Evolutionary conservation across 2,113 vertebrate genomes (phyloP), one percentile per base, ranked within the genome.

Genomic region (Dipodomys merriami): DNA sequence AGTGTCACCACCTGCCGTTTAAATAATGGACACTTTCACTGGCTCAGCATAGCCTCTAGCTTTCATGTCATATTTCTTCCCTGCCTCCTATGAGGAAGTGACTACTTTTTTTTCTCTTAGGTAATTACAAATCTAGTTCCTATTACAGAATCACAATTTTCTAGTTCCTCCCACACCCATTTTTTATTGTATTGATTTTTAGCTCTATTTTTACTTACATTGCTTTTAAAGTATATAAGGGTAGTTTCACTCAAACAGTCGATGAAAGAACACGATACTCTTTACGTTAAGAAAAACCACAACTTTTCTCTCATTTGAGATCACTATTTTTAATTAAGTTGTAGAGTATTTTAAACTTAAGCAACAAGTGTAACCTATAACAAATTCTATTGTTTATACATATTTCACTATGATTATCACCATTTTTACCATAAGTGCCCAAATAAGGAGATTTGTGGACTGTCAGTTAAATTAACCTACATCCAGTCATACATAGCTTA

Each of bases 21-120:
- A 97, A 96, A 97, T 97, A 95, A 97, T 94, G 91, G 93, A 80
- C 94, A 94, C 95, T 97, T 96, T 96, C 93, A 91, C 93, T 91
- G 86, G 73, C 76, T 97, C 94, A 94, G 82, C 89, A 80, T 80
- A 95, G 93, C 88, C 89, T 93, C 87, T 95, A 93, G 87, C 94
- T 97, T 95, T 95, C 86, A 69, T 90, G 90, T 88, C 84, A 81
- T 94, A 92, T 96, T 96, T 96, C 77, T 97, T 95, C 35, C 49
- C 23, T 94, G 78, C 57, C 78, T 96, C 88, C 95, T 94, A 64
- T 94, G 91, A 97, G 95, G 93, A 97, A 94, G 96, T 94, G 65
- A 85, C 91, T 90, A 71, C 39, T 39, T 91, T 96, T 91, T 60
- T n/a, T 60, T 91, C 33, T 57, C 33, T 30, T 30, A 86, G 79